Evolutionary conservation across 1,140 invertebrate genomes (phyloP).

Genomic region (Ooceraea biroi): DNA sequence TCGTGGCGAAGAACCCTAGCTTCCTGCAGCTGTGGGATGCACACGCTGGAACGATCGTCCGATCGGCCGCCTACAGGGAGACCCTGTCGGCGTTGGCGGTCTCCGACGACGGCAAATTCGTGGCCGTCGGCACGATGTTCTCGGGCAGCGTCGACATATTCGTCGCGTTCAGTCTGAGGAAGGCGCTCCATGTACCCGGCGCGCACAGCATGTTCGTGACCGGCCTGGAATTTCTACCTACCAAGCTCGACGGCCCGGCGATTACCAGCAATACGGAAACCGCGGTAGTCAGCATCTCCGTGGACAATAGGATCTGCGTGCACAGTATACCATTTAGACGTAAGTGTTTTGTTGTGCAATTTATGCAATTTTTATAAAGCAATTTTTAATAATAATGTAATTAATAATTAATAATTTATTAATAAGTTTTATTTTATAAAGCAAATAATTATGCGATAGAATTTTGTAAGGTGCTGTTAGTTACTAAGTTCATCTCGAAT

Average conservation of each 20-base stretch:
- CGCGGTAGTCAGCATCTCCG: slow-evolving; percentile 96
- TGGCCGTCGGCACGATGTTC: slow-evolving; percentile 97
- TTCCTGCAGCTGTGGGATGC: slow-evolving; percentile 92
- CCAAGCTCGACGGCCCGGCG: slow-evolving; percentile 88
- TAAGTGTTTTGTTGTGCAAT: too few species aligned
- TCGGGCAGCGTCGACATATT: slow-evolving; percentile 96
- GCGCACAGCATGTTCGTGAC: slow-evolving; percentile 98
- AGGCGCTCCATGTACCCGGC: slow-evolving; percentile 92
- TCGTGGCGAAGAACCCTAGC: slow-evolving; percentile 90
- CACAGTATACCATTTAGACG: slow-evolving; percentile 94
- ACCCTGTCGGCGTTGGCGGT: slow-evolving; percentile 95
- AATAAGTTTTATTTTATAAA: too few species aligned
- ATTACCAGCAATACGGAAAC: slow-evolving; percentile 92
- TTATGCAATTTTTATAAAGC: too few species aligned
- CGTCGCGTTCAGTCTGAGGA: slow-evolving; percentile 96
- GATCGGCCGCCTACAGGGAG: slow-evolving; percentile 89
- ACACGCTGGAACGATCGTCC: slow-evolving; percentile 86
- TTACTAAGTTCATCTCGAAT: slow-evolving; percentile 56
- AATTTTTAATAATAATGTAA: too few species aligned
- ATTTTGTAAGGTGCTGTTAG: not conserved
- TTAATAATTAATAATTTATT: too few species aligned
- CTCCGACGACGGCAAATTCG: slow-evolving; percentile 95
- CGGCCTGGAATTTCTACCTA: slow-evolving; percentile 95
- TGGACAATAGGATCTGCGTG: slow-evolving; percentile 96
- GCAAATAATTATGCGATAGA: slow-evolving; percentile 5